Evolutionary conservation across 2,888 invertebrate genomes (phyloP).

Genomic region (Eristalis intricaria): DNA sequence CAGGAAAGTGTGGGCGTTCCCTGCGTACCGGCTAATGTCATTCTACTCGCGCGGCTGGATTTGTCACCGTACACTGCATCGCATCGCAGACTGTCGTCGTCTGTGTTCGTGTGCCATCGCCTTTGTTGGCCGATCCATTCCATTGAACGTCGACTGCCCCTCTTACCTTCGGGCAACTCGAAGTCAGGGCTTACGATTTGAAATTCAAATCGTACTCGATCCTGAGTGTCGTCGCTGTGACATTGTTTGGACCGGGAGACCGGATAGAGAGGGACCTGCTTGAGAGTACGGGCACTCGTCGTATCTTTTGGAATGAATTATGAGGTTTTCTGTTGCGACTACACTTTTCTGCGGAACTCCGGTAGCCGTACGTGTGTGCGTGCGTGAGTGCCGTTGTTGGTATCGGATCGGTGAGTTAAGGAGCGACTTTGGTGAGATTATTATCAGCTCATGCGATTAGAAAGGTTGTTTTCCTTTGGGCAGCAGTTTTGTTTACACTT

Average conservation of each 20-base stretch:
- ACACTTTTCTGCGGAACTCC: conserved; percentile 60
- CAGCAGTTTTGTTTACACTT: conserved; percentile 42
- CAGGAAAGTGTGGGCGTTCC: conserved; percentile 59
- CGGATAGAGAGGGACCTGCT: background rate
- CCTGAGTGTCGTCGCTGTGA: conserved; percentile 17
- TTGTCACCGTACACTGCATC: conserved; percentile 35
- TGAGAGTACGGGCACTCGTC: conserved; percentile 8
- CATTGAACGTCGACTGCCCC: conserved; percentile 1
- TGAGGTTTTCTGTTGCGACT: conserved; percentile 17
- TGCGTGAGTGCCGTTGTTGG: background rate
- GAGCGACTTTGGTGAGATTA: conserved; percentile 55
- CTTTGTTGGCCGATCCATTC: conserved; percentile 5
- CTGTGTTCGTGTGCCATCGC: conserved; percentile 4
- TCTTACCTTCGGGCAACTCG: background rate
- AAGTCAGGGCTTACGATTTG: conserved; percentile 50
- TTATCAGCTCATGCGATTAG: conserved; percentile 50
- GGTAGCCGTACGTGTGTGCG: conserved; percentile 29
- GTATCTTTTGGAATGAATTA: conserved; percentile 47
- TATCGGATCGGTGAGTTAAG: conserved; percentile 26
- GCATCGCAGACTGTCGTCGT: conserved; percentile 1
- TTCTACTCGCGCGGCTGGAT: conserved; percentile 34
- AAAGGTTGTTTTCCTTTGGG: conserved; percentile 45
- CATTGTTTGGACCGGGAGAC: conserved; percentile 16
- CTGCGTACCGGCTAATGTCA: conserved; percentile 33
- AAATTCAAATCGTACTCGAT: conserved; percentile 55